Evolutionary conservation across 2,888 invertebrate genomes (phyloP).

Genomic region (Xanthia togata): DNA sequence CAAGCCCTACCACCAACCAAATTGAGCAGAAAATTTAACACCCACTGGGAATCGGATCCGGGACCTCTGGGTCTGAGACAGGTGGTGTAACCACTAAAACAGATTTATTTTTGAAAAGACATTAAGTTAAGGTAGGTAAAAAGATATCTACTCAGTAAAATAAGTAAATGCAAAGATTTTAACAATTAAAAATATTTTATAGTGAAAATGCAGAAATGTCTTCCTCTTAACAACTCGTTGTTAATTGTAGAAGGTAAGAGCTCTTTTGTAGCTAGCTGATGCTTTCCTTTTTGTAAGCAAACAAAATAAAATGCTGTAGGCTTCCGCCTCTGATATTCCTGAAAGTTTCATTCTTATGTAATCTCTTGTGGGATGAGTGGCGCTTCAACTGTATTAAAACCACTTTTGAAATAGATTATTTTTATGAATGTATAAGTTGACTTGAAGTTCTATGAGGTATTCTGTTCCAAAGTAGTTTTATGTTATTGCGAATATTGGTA

Average conservation of each 20-base stretch:
- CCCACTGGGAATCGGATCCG: too few relatives aligned
- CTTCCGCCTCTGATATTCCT: slow-evolving; percentile 36
- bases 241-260: slow-evolving; percentile 61
- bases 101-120: not conserved
- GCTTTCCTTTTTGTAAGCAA: slow-evolving; percentile 39
- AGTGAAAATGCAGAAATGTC: slow-evolving; percentile 9
- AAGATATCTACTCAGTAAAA: not conserved
- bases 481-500: not conserved
- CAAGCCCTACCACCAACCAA: too few relatives aligned
- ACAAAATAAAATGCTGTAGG: slow-evolving; percentile 54
- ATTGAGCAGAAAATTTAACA: too few relatives aligned
- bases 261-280: slow-evolving; percentile 45
- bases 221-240: slow-evolving; percentile 60
- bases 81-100: too few relatives aligned
- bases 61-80: too few relatives aligned
- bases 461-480: not conserved
- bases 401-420: not conserved
- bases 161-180: not conserved
- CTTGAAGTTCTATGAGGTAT: not conserved
- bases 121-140: not conserved
- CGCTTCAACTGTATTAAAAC: slow-evolving; percentile 12
- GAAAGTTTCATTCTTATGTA: slow-evolving; percentile 45
- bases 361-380: slow-evolving; percentile 35
- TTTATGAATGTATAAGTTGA: not conserved
- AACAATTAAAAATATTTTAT: not conserved